Evolutionary conservation across 2,888 invertebrate species (phyloP), one percentile per base, ranked within the genome.

Genomic region (Norana najaformis): DNA sequence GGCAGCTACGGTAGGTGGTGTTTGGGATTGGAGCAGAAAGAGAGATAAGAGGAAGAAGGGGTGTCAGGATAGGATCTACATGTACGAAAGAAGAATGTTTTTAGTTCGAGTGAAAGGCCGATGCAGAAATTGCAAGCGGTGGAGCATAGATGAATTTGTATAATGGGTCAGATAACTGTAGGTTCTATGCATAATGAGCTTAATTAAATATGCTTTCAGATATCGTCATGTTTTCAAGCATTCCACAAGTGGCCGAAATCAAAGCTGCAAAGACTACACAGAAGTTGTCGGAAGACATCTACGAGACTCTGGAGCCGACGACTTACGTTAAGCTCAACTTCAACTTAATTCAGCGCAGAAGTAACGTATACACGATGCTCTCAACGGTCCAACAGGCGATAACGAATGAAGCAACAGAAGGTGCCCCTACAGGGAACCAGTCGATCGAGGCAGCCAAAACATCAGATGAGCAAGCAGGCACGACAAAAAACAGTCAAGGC

Each of bases 151-250:
- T n/a, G n/a, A n/a, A n/a, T n/a, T n/a, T n/a, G n/a, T n/a, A n/a
- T n/a, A n/a, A n/a, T n/a, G n/a, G n/a, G n/a, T n/a, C n/a, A n/a
- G n/a, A n/a, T n/a, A n/a, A n/a, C n/a, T n/a, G n/a, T n/a, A n/a
- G n/a, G n/a, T n/a, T n/a, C n/a, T n/a, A n/a, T n/a, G n/a, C n/a
- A n/a, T n/a, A n/a, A n/a, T n/a, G n/a, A n/a, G n/a, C n/a, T n/a
- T n/a, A n/a, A n/a, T n/a, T n/a, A n/a, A n/a, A n/a, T n/a, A n/a
- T 69, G n/a, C n/a, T 30, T 85, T 85, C 37, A 85, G 85, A 85
- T 85, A 85, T 85, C 85, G 85, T 85, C 1, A 85, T 85, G 85
- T 85, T 85, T 36, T 35, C 35, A 36, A 85, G 36, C 37, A 35
- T 85, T 85, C 85, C 85, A 36, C 2, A 2, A 23, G 85, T 35